phyloP scores from a whole-genome alignment of 2,888 invertebrate genomes.

The Branchellion lobata region DNA sequence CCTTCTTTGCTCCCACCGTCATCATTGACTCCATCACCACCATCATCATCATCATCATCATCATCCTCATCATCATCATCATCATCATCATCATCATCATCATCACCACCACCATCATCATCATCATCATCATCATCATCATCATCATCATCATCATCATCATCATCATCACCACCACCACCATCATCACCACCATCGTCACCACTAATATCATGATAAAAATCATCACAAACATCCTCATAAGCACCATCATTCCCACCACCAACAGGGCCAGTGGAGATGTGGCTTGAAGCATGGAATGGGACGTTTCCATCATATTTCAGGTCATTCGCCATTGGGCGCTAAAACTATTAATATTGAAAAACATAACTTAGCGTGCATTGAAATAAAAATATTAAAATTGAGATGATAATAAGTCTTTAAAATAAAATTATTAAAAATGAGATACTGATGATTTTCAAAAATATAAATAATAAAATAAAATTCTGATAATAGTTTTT shows the following conservation, averaged over 20 bases:
- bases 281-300: constrained; percentile 59
- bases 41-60: not conserved
- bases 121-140: constrained; percentile 28
- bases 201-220: too few species aligned
- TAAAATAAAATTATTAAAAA: too few species aligned
- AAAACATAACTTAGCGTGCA: too few species aligned
- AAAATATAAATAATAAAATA: not conserved
- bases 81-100: too few species aligned
- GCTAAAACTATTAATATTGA: too few species aligned
- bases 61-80: too few species aligned
- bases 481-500: too few species aligned
- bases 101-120: constrained; percentile 20
- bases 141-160: constrained; percentile 8
- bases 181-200: not conserved
- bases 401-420: too few species aligned
- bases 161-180: not conserved
- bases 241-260: too few species aligned
- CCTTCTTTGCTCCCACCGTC: not conserved
- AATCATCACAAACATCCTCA: too few species aligned
- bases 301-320: constrained; percentile 58
- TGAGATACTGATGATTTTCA: not conserved
- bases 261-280: constrained; percentile 59
- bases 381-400: too few species aligned
- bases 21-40: not conserved
- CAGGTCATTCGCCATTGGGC: too few species aligned